A percentile compares a stretch with the other conserved stretches of the same genome.
These are phyloP conservation scores for Channa maculata DNA, from an alignment of 2,113 vertebrate species.

Conservation along the genomic window DNA sequence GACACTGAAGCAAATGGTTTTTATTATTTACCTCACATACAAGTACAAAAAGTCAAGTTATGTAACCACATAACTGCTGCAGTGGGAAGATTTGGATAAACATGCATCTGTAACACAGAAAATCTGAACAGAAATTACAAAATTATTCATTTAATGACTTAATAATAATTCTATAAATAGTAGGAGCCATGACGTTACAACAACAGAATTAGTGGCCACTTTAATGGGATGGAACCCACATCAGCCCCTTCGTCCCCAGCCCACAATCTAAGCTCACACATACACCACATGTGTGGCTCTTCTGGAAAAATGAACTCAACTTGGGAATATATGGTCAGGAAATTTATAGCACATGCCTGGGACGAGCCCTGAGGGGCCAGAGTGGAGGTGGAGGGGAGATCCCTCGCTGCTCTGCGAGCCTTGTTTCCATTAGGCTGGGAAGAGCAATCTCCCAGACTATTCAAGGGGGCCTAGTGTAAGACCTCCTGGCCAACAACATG, in stretches of 20 bases:
- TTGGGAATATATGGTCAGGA: constrained; percentile 85
- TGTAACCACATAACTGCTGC: constrained; percentile 8
- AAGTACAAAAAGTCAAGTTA: constrained; percentile 18
- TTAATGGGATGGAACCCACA: constrained; percentile 69
- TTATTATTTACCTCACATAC: background rate
- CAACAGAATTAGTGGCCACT: constrained; percentile 75
- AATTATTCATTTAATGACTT: constrained; percentile 24
- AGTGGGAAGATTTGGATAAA: constrained; percentile 18
- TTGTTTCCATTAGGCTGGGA: constrained; percentile 83
- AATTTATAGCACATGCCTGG: constrained; percentile 85
- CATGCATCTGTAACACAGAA: background rate
- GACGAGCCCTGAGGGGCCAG: constrained; percentile 75
- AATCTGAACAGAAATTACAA: constrained; percentile 20
- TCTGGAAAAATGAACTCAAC: constrained; percentile 82
- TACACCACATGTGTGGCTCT: constrained; percentile 81
- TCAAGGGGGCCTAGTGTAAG: constrained; percentile 64
- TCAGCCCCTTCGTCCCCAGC: constrained; percentile 60
- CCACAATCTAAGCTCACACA: constrained; percentile 78
- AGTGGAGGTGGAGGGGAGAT: constrained; percentile 56
- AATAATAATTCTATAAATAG: constrained; percentile 37
- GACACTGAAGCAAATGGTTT: background rate
- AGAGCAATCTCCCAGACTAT: constrained; percentile 75
- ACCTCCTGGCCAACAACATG: constrained; percentile 70
- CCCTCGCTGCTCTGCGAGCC: constrained; percentile 57
- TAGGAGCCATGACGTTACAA: constrained; percentile 44